Evolutionary conservation across 2,888 invertebrate species (phyloP).

Genomic region (Chrysopilus asiliformis): DNA sequence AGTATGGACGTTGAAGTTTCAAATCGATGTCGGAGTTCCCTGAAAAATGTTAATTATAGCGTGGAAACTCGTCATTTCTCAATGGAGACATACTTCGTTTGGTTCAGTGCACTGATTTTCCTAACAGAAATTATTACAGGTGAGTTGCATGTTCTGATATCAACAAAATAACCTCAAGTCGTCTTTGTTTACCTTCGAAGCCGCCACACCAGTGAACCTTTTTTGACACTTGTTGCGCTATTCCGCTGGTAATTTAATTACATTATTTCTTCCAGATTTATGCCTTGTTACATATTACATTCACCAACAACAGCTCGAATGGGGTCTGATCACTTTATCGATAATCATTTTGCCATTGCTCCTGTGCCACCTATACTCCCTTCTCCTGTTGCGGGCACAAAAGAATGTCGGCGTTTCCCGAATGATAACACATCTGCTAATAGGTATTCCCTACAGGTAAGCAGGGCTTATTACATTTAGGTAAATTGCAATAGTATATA

Average conservation of each 20-base stretch:
- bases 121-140: conserved; percentile 16
- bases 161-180: background rate
- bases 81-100: conserved; percentile 16
- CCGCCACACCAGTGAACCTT: background rate
- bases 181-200: conserved; percentile 11
- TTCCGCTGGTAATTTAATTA: background rate
- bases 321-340: conserved; percentile 14
- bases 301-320: conserved; percentile 13
- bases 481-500: too few relatives aligned
- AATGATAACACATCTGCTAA: conserved; percentile 14
- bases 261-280: conserved; percentile 12
- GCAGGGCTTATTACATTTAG: too few relatives aligned
- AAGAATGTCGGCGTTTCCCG: too few relatives aligned
- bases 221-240: conserved; percentile 7
- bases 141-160: conserved; percentile 3
- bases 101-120: conserved; percentile 18
- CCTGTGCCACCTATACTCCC: conserved; percentile 15
- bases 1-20: conserved; percentile 15
- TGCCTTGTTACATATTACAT: conserved; percentile 15
- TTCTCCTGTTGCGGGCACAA: conserved; percentile 13
- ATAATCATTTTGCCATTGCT: conserved; percentile 16
- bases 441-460: conserved; percentile 14
- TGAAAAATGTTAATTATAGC: conserved; percentile 8
- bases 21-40: conserved; percentile 11
- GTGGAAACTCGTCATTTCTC: conserved; percentile 11